These are phyloP conservation scores for Sarcophaga bullata DNA, from an alignment of 1,140 invertebrate species.

Conservation along the genomic window DNA sequence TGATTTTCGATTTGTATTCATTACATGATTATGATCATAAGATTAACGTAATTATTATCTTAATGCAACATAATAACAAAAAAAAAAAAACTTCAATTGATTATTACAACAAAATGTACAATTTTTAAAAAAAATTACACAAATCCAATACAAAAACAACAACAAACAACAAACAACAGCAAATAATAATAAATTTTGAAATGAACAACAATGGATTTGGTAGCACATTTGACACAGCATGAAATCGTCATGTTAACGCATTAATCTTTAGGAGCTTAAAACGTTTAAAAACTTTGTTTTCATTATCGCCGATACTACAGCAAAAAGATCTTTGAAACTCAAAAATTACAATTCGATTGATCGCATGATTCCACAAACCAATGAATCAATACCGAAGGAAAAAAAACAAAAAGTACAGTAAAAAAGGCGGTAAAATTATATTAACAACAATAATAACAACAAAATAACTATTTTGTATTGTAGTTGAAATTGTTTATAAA, in stretches of 20 bases:
- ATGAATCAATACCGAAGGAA: neutral
- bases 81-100: neutral
- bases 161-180: neutral
- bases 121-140: neutral
- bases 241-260: constrained; percentile 41
- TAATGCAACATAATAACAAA: neutral
- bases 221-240: constrained; percentile 36
- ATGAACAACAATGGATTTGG: neutral
- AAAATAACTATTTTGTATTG: constrained; percentile 37
- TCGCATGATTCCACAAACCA: neutral
- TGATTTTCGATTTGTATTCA: neutral
- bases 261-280: constrained; percentile 37
- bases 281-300: constrained; percentile 26
- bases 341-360: neutral
- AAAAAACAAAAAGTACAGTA: neutral
- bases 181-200: too few relatives aligned
- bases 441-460: constrained; percentile 5
- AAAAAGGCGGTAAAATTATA: constrained; percentile 26
- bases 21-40: constrained; percentile 20
- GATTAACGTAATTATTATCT: constrained; percentile 14
- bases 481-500: too few relatives aligned
- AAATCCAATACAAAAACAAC: neutral
- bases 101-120: neutral
- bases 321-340: neutral
- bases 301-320: neutral